A percentile compares a stretch with the other conserved stretches of the same genome.
phyloP scores from a whole-genome alignment of 2,888 invertebrate genomes.

The Auanema sp. region DNA sequence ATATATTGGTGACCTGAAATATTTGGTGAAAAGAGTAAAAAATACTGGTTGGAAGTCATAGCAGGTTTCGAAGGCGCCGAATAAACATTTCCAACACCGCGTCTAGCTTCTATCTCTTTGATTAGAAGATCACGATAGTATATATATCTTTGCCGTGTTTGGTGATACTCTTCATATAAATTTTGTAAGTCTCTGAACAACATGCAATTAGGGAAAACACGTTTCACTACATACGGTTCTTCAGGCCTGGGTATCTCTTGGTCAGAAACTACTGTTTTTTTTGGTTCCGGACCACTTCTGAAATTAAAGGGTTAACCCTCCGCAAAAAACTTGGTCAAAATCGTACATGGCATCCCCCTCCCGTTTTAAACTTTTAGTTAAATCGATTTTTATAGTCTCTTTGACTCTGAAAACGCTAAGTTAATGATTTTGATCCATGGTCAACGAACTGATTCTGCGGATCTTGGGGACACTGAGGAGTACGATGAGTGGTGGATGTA shows the following conservation, averaged over 20 bases:
- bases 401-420: slow-evolving; percentile 11
- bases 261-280: slow-evolving; percentile 31
- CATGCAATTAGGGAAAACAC: slow-evolving; percentile 1
- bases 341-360: slow-evolving; percentile 4
- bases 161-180: slow-evolving; percentile 59
- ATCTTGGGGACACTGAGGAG: slow-evolving; percentile 57
- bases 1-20: not conserved
- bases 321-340: not conserved
- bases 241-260: slow-evolving; percentile 53
- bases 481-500: slow-evolving; percentile 56
- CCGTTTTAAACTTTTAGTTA: slow-evolving; percentile 32
- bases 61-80: slow-evolving; percentile 7
- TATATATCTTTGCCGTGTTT: slow-evolving; percentile 56
- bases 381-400: slow-evolving; percentile 36
- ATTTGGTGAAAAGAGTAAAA: slow-evolving; percentile 11
- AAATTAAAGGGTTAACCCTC: not conserved
- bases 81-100: slow-evolving; percentile 17
- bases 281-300: slow-evolving; percentile 12
- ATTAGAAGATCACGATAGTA: slow-evolving; percentile 60
- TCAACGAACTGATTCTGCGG: slow-evolving; percentile 23
- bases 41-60: slow-evolving; percentile 16
- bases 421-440: not conserved
- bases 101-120: slow-evolving; percentile 54
- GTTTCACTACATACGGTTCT: slow-evolving; percentile 43
- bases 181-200: slow-evolving; percentile 53